Percentiles rank a stretch among this genome's conserved stretches.
Evolutionary conservation across 1,140 invertebrate genomes (phyloP).

Genomic region (Orius insidiosus): DNA sequence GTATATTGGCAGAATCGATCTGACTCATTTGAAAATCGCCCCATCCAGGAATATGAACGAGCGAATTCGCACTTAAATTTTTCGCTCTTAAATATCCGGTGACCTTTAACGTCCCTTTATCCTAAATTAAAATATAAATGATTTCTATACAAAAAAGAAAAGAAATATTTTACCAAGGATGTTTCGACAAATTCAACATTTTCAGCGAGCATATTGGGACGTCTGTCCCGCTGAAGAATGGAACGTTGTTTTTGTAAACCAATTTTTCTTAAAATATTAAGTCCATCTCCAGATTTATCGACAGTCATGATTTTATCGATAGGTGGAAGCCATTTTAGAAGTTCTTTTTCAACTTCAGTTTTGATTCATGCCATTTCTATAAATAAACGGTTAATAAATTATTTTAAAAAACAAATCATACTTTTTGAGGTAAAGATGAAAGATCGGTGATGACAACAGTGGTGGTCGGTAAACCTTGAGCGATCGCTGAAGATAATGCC

Average conservation of each 20-base stretch:
- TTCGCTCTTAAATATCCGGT: constrained; percentile 71
- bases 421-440: constrained; percentile 45
- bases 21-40: constrained; percentile 82
- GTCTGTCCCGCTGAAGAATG: constrained; percentile 53
- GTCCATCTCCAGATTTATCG: constrained; percentile 55
- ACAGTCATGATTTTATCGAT: constrained; percentile 59
- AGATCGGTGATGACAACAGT: constrained; percentile 59
- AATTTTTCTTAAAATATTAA: constrained; percentile 61
- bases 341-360: constrained; percentile 50
- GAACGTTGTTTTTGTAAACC: constrained; percentile 61
- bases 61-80: constrained; percentile 64
- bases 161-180: constrained; percentile 23
- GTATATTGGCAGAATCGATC: constrained; percentile 59
- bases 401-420: constrained; percentile 11
- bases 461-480: constrained; percentile 69
- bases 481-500: constrained; percentile 50
- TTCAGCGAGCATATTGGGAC: constrained; percentile 69
- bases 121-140: constrained; percentile 20
- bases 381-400: too few species aligned
- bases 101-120: constrained; percentile 56
- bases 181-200: constrained; percentile 46
- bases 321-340: constrained; percentile 62
- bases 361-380: constrained; percentile 50
- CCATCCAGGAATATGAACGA: constrained; percentile 77
- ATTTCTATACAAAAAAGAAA: background rate